Conservation (phyloP, 1,140 invertebrate genomes). For the Tachypleus tridentatus region DNA sequence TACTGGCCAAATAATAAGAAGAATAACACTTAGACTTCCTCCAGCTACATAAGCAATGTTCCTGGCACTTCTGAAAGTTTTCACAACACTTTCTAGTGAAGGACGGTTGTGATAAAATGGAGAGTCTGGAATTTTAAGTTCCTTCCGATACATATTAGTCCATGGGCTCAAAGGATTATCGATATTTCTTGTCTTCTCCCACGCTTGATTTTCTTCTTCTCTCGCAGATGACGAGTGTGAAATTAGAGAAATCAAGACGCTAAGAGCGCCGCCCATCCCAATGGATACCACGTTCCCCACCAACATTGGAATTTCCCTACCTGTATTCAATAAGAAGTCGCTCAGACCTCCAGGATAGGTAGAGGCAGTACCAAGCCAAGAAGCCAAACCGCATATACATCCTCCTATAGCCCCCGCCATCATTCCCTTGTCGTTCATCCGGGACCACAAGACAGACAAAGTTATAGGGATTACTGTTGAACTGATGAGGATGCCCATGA, state of each 20-base stretch:
- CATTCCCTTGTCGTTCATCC: slow-evolving; percentile 32
- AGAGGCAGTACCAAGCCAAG: slow-evolving; percentile 32
- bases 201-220: slow-evolving; percentile 28
- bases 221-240: slow-evolving; percentile 22
- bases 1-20: neutral
- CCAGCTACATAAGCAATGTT: neutral
- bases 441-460: slow-evolving; percentile 35
- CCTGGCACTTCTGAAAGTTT: neutral
- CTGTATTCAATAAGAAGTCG: slow-evolving; percentile 32
- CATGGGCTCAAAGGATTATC: slow-evolving; percentile 37
- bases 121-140: neutral
- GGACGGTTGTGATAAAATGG: neutral
- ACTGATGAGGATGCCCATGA: slow-evolving; percentile 37
- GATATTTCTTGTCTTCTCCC: slow-evolving; percentile 38
- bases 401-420: slow-evolving; percentile 31
- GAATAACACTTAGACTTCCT: neutral
- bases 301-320: slow-evolving; percentile 33
- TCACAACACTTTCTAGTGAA: neutral
- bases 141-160: slow-evolving; percentile 33
- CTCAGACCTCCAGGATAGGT: slow-evolving; percentile 29
- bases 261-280: slow-evolving; percentile 27
- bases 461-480: slow-evolving; percentile 35
- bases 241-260: slow-evolving; percentile 29
- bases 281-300: slow-evolving; percentile 35
- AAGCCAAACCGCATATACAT: slow-evolving; percentile 28